Evolutionary conservation across 2,888 invertebrate genomes (phyloP).

Genomic region (Cerastis leucographa): DNA sequence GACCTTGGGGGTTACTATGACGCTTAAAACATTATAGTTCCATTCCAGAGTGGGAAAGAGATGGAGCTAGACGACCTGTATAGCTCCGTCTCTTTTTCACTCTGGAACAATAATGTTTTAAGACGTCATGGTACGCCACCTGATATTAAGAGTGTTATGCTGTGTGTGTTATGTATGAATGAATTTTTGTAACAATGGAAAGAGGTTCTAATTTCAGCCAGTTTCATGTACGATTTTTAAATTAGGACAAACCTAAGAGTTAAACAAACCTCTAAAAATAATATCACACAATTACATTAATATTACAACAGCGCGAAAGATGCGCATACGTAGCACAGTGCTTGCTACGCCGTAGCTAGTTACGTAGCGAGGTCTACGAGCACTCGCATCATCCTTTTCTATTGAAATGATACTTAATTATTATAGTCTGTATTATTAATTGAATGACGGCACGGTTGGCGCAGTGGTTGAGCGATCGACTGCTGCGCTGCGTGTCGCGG

Average conservation of each 20-base stretch:
- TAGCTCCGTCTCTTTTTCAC: too few relatives aligned
- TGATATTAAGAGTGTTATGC: not conserved
- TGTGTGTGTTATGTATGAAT: not conserved
- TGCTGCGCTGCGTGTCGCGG: too few relatives aligned
- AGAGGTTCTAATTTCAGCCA: not conserved
- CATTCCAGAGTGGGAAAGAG: too few relatives aligned
- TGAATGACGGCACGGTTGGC: too few relatives aligned
- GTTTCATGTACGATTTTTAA: not conserved
- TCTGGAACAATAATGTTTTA: too few relatives aligned
- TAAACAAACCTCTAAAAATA: not conserved
- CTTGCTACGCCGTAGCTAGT: conserved; percentile 28
- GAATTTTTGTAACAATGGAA: not conserved
- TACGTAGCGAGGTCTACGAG: conserved; percentile 26
- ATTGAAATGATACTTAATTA: not conserved
- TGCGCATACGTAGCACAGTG: not conserved
- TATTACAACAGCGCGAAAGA: not conserved
- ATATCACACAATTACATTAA: not conserved
- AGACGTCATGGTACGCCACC: too few relatives aligned
- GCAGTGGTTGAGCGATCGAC: too few relatives aligned
- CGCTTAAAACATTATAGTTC: too few relatives aligned
- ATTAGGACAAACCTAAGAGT: not conserved
- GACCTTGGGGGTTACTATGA: too few relatives aligned
- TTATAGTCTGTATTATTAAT: too few relatives aligned
- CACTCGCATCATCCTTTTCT: not conserved
- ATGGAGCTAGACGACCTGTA: too few relatives aligned